Evolutionary conservation across 2,797 vertebrate genomes (phyloP), one percentile per base, ranked within the genome.

Genomic region (Siniperca scherzeri): DNA sequence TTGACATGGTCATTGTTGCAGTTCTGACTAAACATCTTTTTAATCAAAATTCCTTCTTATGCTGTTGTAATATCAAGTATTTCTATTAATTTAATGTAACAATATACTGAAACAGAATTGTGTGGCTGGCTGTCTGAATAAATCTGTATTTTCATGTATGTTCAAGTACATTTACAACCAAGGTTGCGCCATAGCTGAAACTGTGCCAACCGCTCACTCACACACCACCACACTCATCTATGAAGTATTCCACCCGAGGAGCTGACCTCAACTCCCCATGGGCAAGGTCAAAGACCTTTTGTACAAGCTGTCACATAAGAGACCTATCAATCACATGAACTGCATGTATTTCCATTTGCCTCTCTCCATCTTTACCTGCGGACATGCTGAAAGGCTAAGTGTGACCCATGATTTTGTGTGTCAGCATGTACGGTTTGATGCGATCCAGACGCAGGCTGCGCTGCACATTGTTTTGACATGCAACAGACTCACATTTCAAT

Each of bases 401-500:
- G 69, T 77, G 81, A 89, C 64, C 64, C 67, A 57, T 76, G 70
- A 59, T 61, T 74, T 33, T 48, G 72, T 69, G 68, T 52, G 64
- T 64, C 77, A 55, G 44, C 74, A 7, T 74, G 57, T 55, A 77
- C 0, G 12, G 57, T 67, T 46, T 90, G 87, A 93, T 88, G 66
- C 2, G 13, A 77, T 78, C 91, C 93, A 94, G 92, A 80, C 69
- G 1, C 11, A n/a, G 30, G 52, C 56, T 59, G 70, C 14, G 2
- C 36, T 25, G 69, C 83, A 86, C 57, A 67, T 53, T 88, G 87
- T 86, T 89, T 87, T 78, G 90, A 92, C 87, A 80, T 84, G 86
- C 85, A 73, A 80, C 90, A 93, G 85, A 81, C 78, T 52, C 73
- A 57, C 59, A 78, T 70, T 82, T 85, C 80, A 83, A 70, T 55